phyloP scores from a whole-genome alignment of 1,140 invertebrate genomes.

The Ceratina japonica region DNA sequence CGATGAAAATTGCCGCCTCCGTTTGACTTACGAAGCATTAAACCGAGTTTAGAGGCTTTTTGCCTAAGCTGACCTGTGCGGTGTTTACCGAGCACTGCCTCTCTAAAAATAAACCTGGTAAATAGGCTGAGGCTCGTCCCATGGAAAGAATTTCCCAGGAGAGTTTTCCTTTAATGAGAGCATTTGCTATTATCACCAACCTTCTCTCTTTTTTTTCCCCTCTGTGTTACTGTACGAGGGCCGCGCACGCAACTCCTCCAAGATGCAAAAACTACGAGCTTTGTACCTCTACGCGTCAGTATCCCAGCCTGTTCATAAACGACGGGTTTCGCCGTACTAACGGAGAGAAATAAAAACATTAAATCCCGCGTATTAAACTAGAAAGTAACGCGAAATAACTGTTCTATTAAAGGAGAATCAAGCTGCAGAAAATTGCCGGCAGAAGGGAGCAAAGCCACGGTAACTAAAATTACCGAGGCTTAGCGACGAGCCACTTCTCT shows the following conservation, averaged over 20 bases:
- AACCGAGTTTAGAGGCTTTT: slow-evolving; percentile 46
- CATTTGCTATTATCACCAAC: slow-evolving; percentile 30
- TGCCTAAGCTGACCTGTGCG: slow-evolving; percentile 1
- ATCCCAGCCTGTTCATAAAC: slow-evolving; percentile 28
- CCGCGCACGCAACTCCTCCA: slow-evolving; percentile 3
- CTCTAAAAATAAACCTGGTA: slow-evolving; percentile 51
- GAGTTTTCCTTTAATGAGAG: slow-evolving; percentile 43
- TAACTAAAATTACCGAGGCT: slow-evolving; percentile 32
- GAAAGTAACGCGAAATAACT: slow-evolving; percentile 22
- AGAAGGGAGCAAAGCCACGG: not conserved
- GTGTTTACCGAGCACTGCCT: not conserved
- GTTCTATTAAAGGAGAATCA: slow-evolving; percentile 27
- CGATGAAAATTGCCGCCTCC: slow-evolving; percentile 54
- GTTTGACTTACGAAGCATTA: slow-evolving; percentile 50
- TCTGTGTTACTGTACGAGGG: too few species aligned
- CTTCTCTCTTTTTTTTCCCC: not conserved
- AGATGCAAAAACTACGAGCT: slow-evolving; percentile 35
- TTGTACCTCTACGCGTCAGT: slow-evolving; percentile 38
- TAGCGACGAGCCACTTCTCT: not conserved
- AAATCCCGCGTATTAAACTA: slow-evolving; percentile 22
- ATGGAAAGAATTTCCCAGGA: slow-evolving; percentile 30
- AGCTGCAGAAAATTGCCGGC: slow-evolving; percentile 8
- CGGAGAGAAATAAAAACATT: slow-evolving; percentile 32
- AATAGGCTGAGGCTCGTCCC: slow-evolving; percentile 48
- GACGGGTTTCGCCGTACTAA: slow-evolving; percentile 17